phyloP scores from a whole-genome alignment of 2,113 vertebrate genomes.

The Neolamprologus ventralis region DNA sequence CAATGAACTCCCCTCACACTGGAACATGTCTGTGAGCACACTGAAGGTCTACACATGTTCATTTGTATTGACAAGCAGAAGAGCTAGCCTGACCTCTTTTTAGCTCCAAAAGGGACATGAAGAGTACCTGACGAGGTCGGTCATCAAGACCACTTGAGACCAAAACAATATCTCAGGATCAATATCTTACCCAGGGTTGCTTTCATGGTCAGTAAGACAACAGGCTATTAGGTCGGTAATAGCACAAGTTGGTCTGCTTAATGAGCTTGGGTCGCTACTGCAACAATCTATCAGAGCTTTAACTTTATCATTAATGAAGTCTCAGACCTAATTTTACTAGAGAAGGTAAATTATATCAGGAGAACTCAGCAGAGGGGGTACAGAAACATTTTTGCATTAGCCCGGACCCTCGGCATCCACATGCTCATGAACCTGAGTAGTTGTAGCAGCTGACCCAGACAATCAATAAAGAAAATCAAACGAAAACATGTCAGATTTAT shows the following conservation, averaged over 20 bases:
- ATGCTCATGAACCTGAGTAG: not conserved
- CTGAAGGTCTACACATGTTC: not conserved
- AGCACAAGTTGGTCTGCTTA: not conserved
- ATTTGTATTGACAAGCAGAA: not conserved
- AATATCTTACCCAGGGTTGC: not conserved
- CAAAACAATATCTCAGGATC: not conserved
- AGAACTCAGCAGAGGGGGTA: not conserved
- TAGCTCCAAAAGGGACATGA: not conserved
- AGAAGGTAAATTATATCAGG: not conserved
- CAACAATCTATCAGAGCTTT: not conserved
- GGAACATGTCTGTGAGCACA: not conserved
- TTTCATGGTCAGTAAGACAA: not conserved
- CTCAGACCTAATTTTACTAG: not conserved
- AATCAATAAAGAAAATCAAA: not conserved
- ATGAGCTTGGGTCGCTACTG: fast-evolving
- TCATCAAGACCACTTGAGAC: fast-evolving
- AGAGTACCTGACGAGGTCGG: fast-evolving
- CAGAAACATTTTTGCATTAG: not conserved
- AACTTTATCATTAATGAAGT: not conserved
- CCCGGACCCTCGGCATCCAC: not conserved
- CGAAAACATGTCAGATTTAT: fast-evolving
- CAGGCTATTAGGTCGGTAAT: not conserved
- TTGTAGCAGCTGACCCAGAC: not conserved
- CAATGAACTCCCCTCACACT: not conserved
- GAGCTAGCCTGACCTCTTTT: not conserved